Evolutionary conservation across 1,140 invertebrate species (phyloP).

Genomic region (Macrocentrus cingulum): DNA sequence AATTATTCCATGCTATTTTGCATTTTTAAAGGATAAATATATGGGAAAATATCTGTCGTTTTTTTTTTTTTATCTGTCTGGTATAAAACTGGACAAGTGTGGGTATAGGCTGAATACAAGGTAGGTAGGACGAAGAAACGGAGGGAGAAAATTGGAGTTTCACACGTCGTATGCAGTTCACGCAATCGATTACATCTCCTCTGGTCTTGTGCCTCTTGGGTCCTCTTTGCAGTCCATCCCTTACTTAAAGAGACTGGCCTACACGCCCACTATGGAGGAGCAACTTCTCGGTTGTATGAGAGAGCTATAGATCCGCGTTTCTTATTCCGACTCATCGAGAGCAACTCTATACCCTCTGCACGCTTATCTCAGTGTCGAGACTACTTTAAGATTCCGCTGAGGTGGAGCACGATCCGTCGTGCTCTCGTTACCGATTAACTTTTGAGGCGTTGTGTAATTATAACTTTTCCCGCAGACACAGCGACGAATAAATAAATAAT

Average conservation of each 20-base stretch:
- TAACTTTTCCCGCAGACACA: background rate
- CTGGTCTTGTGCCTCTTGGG: background rate
- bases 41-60: no score
- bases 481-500: background rate
- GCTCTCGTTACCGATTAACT: constrained; percentile 10
- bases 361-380: no score
- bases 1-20: no score
- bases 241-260: background rate
- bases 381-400: background rate
- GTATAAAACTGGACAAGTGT: no score
- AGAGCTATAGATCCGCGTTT: background rate
- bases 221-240: background rate
- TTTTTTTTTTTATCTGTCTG: no score
- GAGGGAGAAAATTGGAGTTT: background rate
- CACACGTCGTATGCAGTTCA: constrained; percentile 3
- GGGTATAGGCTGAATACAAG: no score
- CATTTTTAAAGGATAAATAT: no score
- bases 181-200: constrained; percentile 13
- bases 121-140: no score
- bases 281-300: background rate
- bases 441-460: constrained; percentile 9
- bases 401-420: background rate
- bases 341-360: background rate
- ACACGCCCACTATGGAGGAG: background rate
- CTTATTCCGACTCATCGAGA: background rate